These are phyloP conservation scores for Leptura quadrifasciata DNA, from an alignment of 2,888 invertebrate genomes.

Conservation along the genomic window DNA sequence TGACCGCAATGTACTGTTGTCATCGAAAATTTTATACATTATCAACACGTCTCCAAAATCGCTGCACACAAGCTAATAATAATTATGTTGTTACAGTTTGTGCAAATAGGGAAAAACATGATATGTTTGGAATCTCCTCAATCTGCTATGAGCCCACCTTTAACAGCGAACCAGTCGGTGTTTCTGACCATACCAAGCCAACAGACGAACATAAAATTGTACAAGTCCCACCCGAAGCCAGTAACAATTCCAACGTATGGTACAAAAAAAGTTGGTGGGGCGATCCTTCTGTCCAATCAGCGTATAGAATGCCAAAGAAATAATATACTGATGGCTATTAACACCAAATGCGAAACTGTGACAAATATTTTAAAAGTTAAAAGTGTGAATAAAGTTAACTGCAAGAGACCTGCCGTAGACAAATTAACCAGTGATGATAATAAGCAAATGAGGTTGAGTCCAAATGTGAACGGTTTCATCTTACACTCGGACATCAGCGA, in stretches of 20 bases:
- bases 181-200: conserved; percentile 67
- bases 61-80: background rate
- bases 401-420: conserved; percentile 66
- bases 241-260: conserved; percentile 78
- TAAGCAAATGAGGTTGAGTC: conserved; percentile 64
- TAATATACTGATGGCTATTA: conserved; percentile 68
- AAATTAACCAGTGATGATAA: conserved; percentile 65
- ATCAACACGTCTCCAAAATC: background rate
- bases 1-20: too few species aligned
- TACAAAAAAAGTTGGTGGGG: conserved; percentile 77
- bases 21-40: too few species aligned
- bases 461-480: conserved; percentile 68
- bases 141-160: conserved; percentile 62
- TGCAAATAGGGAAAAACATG: conserved; percentile 66
- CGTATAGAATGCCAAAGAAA: conserved; percentile 69
- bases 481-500: conserved; percentile 68
- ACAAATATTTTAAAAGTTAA: conserved; percentile 67
- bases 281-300: conserved; percentile 75
- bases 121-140: conserved; percentile 65
- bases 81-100: conserved; percentile 59
- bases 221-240: conserved; percentile 78
- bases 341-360: conserved; percentile 60
- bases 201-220: conserved; percentile 68
- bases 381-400: conserved; percentile 63
- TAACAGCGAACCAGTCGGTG: conserved; percentile 63